These are phyloP conservation scores for Pseudomyrmex cubaensis DNA, from an alignment of 1,140 invertebrate species.

Conservation along the genomic window DNA sequence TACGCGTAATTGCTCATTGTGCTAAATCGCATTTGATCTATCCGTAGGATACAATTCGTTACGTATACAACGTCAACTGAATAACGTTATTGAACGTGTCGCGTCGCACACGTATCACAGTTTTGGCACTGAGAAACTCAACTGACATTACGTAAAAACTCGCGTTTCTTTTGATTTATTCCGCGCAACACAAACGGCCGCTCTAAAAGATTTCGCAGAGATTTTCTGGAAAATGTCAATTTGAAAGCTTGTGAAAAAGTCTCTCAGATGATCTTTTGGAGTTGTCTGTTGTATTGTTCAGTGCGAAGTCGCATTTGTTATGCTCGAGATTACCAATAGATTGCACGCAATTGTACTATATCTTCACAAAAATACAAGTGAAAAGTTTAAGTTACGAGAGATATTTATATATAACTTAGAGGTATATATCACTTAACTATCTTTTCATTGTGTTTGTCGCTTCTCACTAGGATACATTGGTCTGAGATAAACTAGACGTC, in stretches of 20 bases:
- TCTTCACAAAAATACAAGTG: background rate
- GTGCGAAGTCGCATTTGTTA: background rate
- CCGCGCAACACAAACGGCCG: too few relatives aligned
- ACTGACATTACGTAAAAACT: conserved; percentile 23
- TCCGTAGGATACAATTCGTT: background rate
- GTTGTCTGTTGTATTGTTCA: background rate
- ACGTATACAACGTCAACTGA: background rate
- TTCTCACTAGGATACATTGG: conserved; percentile 23
- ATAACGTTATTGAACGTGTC: background rate
- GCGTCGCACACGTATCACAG: conserved; percentile 27
- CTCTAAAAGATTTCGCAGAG: background rate
- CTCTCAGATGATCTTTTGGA: background rate
- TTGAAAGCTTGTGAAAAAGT: background rate
- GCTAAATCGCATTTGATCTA: conserved; percentile 20
- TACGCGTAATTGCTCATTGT: background rate
- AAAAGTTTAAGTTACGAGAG: background rate
- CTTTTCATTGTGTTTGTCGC: background rate
- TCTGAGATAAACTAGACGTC: conserved; percentile 13
- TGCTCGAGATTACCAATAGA: background rate
- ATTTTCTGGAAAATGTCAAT: background rate
- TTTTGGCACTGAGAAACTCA: conserved; percentile 15
- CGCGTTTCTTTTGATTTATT: background rate
- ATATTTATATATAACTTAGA: background rate
- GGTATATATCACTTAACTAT: background rate
- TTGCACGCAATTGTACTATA: conserved; percentile 13